Percentiles rank a stretch among this genome's conserved stretches.
phyloP scores from a whole-genome alignment of 53 echinoderm and acorn worm genomes.

The Henricia sp. region DNA sequence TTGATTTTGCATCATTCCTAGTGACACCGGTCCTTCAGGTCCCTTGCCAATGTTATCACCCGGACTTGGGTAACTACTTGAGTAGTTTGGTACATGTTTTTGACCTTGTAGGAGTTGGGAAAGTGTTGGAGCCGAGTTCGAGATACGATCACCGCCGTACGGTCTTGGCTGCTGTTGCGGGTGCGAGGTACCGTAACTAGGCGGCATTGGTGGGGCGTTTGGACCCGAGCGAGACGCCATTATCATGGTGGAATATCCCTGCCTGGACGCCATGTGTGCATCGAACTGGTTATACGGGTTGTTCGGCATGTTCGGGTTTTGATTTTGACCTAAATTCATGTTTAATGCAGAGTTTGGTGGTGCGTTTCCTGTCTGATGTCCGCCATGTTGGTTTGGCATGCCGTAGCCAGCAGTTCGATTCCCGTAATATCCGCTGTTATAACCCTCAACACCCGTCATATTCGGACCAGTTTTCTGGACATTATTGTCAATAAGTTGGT shows the following conservation, averaged over 20 bases:
- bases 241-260: slow-evolving; percentile 73
- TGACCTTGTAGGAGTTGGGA: slow-evolving; percentile 99
- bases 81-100: slow-evolving; percentile 86
- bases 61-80: slow-evolving; percentile 83
- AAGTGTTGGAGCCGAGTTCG: slow-evolving; percentile 97
- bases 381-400: slow-evolving; percentile 88
- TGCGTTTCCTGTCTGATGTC: slow-evolving; percentile 83
- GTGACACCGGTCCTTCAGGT: slow-evolving; percentile 69
- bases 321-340: slow-evolving; percentile 64
- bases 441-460: slow-evolving; percentile 66
- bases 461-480: slow-evolving; percentile 53
- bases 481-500: slow-evolving; percentile 67
- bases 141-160: slow-evolving; percentile 79
- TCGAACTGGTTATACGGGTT: slow-evolving; percentile 90
- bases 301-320: slow-evolving; percentile 71
- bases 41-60: slow-evolving; percentile 81
- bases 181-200: slow-evolving; percentile 68
- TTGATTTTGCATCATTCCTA: slow-evolving; percentile 85
- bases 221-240: slow-evolving; percentile 69
- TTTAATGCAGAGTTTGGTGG: slow-evolving; percentile 70
- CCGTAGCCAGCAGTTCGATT: slow-evolving; percentile 76
- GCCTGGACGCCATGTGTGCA: slow-evolving; percentile 78
- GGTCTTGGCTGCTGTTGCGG: slow-evolving; percentile 65
- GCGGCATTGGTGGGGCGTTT: slow-evolving; percentile 66
- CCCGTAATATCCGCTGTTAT: slow-evolving; percentile 77